phyloP scores from a whole-genome alignment of 2,888 invertebrate species.

The Galerucella pusilla region DNA sequence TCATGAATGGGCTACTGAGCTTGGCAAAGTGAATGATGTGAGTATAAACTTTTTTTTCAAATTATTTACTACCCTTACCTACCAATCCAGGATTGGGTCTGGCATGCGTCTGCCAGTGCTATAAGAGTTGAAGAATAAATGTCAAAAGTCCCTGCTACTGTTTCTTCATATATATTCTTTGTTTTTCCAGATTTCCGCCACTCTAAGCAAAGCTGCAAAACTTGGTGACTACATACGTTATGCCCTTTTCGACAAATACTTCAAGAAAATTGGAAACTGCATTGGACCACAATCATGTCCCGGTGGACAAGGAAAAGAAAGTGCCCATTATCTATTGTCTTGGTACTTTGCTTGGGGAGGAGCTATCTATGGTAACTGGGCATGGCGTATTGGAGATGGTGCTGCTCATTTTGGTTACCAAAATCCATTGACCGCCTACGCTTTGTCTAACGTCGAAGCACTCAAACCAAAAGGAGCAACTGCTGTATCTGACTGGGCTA shows the following conservation, averaged over 20 bases:
- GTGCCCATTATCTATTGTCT: conserved; percentile 49
- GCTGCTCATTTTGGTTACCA: conserved; percentile 52
- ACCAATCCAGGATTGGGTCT: too few species aligned
- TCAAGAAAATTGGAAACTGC: conserved; percentile 52
- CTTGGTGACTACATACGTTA: conserved; percentile 52
- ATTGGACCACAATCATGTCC: conserved; percentile 42
- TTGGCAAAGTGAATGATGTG: conserved; percentile 35
- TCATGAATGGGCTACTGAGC: conserved; percentile 44
- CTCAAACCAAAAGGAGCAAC: conserved; percentile 49
- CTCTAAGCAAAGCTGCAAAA: conserved; percentile 48
- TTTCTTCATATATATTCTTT: background rate
- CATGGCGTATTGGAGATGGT: conserved; percentile 53
- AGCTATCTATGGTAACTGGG: conserved; percentile 47
- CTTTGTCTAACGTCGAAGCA: conserved; percentile 42
- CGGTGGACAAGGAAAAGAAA: conserved; percentile 48
- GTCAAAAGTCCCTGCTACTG: too few species aligned
- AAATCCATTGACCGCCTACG: conserved; percentile 51
- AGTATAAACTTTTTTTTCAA: background rate
- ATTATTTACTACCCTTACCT: too few species aligned
- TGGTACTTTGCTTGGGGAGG: conserved; percentile 53
- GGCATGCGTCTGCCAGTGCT: too few species aligned
- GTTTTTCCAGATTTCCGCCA: conserved; percentile 31
- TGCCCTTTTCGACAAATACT: conserved; percentile 51
- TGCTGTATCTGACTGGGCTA: conserved; percentile 48
- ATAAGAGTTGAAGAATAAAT: too few species aligned